Conservation (phyloP, 2,113 vertebrate genomes). For the Chiloscyllium plagiosum region DNA sequence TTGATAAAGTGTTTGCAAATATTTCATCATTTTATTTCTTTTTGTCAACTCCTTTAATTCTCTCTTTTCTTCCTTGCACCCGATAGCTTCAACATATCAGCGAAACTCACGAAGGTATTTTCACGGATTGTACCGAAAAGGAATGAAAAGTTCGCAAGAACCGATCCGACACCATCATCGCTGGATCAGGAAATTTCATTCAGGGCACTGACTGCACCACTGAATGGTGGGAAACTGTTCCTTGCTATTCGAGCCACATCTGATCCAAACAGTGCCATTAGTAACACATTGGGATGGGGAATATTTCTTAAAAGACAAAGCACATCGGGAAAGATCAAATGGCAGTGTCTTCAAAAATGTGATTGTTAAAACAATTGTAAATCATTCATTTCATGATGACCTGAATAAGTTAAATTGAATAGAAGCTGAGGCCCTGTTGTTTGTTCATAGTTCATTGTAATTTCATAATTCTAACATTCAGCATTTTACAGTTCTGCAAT, state of each 20-base stretch:
- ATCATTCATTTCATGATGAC: conserved; percentile 19
- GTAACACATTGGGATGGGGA: conserved; percentile 54
- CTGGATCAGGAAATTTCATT: conserved; percentile 70
- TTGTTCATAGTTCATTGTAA: neutral
- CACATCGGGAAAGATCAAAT: conserved; percentile 38
- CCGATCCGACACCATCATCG: conserved; percentile 62
- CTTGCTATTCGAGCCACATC: conserved; percentile 69
- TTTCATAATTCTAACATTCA: neutral
- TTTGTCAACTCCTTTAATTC: conserved; percentile 40
- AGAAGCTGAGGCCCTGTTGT: conserved; percentile 47
- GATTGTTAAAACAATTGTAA: conserved; percentile 40
- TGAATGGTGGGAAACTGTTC: conserved; percentile 50
- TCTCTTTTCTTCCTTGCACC: conserved; percentile 44
- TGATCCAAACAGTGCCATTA: conserved; percentile 70
- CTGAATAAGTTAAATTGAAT: conserved; percentile 36
- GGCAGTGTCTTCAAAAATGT: conserved; percentile 33
- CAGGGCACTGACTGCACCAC: conserved; percentile 65
- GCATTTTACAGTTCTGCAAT: neutral
- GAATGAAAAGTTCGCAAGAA: conserved; percentile 65
- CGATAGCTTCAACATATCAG: conserved; percentile 85
- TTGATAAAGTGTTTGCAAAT: neutral
- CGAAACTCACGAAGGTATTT: conserved; percentile 74
- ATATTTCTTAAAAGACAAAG: conserved; percentile 24
- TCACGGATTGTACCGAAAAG: conserved; percentile 71
- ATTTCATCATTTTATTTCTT: too few relatives aligned